Conservation (phyloP, 2,888 invertebrate species). For the Phengaris arion region DNA sequence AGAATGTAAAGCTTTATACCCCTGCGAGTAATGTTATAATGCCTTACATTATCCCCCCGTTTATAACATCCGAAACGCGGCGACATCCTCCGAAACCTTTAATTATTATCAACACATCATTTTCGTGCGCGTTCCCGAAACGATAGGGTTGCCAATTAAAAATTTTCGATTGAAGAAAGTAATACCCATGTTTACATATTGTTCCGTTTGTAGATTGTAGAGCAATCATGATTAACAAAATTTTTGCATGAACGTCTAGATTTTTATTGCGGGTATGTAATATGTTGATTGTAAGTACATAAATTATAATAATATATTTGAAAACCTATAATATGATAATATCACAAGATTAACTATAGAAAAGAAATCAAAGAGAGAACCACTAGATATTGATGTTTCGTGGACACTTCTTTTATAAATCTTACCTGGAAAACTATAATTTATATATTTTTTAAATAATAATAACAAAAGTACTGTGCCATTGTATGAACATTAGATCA, state of each 20-base stretch:
- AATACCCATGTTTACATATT: not conserved
- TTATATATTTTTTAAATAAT: slow-evolving; percentile 33
- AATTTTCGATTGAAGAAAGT: slow-evolving; percentile 29
- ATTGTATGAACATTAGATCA: slow-evolving; percentile 43
- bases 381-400: not conserved
- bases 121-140: slow-evolving; percentile 67
- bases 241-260: not conserved
- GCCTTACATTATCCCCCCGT: slow-evolving; percentile 71
- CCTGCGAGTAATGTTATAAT: slow-evolving; percentile 75
- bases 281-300: too few species aligned
- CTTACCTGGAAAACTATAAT: not conserved
- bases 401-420: not conserved
- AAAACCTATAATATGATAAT: too few species aligned
- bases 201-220: not conserved
- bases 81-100: slow-evolving; percentile 73
- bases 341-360: too few species aligned
- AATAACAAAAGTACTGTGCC: slow-evolving; percentile 41
- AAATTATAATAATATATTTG: too few species aligned
- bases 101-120: slow-evolving; percentile 80
- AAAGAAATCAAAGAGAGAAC: too few species aligned
- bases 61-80: slow-evolving; percentile 58
- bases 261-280: too few species aligned
- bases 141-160: slow-evolving; percentile 59
- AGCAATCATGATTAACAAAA: not conserved
- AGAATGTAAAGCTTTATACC: slow-evolving; percentile 74